These are phyloP conservation scores for Ethmia dodecea DNA, from an alignment of 2,888 invertebrate species.

Conservation along the genomic window DNA sequence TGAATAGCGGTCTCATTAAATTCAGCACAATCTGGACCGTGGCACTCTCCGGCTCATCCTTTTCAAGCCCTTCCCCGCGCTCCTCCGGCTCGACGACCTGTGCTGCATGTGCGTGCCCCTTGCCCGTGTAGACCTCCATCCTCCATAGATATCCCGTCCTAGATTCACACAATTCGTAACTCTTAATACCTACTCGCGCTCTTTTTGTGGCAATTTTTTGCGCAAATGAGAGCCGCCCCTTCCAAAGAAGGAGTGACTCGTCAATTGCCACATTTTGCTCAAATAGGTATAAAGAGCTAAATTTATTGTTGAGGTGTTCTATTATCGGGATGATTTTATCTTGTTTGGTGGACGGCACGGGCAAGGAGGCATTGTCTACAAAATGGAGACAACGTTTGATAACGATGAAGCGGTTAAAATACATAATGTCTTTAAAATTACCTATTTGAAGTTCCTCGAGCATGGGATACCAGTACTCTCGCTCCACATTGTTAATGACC, in stretches of 20 bases:
- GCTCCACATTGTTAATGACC: too few relatives aligned
- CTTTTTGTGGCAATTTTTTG: constrained; percentile 17
- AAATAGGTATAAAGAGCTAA: constrained; percentile 17
- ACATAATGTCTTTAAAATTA: too few relatives aligned
- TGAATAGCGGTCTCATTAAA: neutral
- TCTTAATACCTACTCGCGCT: constrained; percentile 3
- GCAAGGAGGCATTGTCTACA: neutral
- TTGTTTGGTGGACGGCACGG: neutral
- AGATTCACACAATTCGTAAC: neutral
- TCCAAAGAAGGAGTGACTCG: constrained; percentile 22
- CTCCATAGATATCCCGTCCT: neutral
- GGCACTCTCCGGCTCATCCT: neutral
- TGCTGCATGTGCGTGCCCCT: neutral
- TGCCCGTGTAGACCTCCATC: neutral
- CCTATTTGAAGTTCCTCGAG: too few relatives aligned
- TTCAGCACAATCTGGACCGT: neutral
- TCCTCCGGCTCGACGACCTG: too few relatives aligned
- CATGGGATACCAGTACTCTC: too few relatives aligned
- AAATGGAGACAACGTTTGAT: too few relatives aligned
- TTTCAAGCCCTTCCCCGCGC: neutral
- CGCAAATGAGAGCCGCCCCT: constrained; percentile 15
- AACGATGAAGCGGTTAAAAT: too few relatives aligned
- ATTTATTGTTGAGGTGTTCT: constrained; percentile 10
- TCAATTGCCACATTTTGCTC: constrained; percentile 21
- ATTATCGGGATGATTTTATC: neutral